Evolutionary conservation across 2,888 invertebrate genomes (phyloP).

Genomic region (Liposcelis brunnea): DNA sequence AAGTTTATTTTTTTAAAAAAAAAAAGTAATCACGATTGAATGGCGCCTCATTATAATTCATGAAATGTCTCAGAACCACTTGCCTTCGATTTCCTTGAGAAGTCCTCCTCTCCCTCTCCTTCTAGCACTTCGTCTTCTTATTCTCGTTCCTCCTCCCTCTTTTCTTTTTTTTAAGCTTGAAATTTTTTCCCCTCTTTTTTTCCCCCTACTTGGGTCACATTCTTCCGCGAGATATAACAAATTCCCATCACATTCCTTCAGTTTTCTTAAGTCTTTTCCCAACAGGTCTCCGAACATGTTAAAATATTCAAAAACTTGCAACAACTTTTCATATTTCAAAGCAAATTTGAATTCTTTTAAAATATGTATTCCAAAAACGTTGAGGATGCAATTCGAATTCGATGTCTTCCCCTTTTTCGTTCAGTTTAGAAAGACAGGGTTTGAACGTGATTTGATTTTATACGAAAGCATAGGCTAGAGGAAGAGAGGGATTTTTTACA

Average conservation of each 20-base stretch:
- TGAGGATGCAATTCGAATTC: slow-evolving; percentile 9
- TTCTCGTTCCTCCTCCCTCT: too few species aligned
- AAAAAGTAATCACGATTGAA: too few species aligned
- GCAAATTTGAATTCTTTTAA: slow-evolving; percentile 8
- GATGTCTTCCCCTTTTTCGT: slow-evolving; percentile 8
- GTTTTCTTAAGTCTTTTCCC: slow-evolving; percentile 9
- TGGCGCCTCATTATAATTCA: slow-evolving; percentile 4
- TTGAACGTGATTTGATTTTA: slow-evolving; percentile 2
- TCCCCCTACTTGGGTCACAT: neutral
- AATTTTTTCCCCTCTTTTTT: too few species aligned
- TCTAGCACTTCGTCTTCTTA: too few species aligned
- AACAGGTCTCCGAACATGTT: slow-evolving; percentile 6
- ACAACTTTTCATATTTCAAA: slow-evolving; percentile 9
- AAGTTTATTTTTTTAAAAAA: too few species aligned
- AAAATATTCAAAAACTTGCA: slow-evolving; percentile 9
- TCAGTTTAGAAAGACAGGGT: slow-evolving; percentile 8
- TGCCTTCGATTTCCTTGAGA: slow-evolving; percentile 7
- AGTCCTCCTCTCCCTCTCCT: too few species aligned
- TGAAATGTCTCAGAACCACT: slow-evolving; percentile 4
- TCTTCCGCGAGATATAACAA: slow-evolving; percentile 3
- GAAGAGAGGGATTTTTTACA: too few species aligned
- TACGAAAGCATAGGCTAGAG: too few species aligned
- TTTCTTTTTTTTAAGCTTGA: too few species aligned
- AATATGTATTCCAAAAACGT: slow-evolving; percentile 8
- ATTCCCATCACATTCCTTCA: slow-evolving; percentile 9